Base-by-base conservation (phyloP, 2,113 vertebrate genomes). In the Neogobius melanostomus region DNA sequence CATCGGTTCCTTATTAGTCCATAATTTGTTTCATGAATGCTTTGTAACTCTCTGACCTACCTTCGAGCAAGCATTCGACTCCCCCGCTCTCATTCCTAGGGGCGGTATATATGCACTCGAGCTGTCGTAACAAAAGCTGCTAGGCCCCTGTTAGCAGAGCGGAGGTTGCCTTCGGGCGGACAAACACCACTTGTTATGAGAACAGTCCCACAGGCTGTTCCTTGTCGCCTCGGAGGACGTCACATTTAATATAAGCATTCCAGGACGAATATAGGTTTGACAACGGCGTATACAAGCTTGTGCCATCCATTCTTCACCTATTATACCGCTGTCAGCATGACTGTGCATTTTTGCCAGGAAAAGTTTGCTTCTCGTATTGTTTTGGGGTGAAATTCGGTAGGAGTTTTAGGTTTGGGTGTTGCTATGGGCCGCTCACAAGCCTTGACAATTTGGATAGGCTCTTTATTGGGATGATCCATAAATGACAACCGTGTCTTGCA, bases 221-320 rank as follows among this genome's bases (percentile, higher is more conserved):
- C 17, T 14, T 4, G 75, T 59, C 66, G 64, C 62, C 66, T 79
- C 69, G 0, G 57, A 75, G 67, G 65, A 71, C 64, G 76, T 85
- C 76, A 77, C 72, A 67, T 66, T 73, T 74, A 75, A 80, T 82
- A 76, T 85, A 79, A 76, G 66, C 63, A 16, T 74, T 72, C 66
- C 54, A 57, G 53, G 17, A 12, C 28, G 42, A 59, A 16, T 64
- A 70, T 85, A 61, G 74, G 79, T 81, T 74, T 68, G 62, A 57
- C 16, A 17, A 8, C 48, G 66, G 66, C 54, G 8, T 45, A 16
- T 15, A 36, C 11, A 21, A 1, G 9, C 11, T 14, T 42, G 36
- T 59, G n/a, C 8, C 17, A 56, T 56, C 21, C 17, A 8, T 15
- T 56, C 8, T 54, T 28, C 57, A 44, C 12, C 57, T 43, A 5